Conservation (phyloP, 2,113 vertebrate genomes). For the Tetrao urogallus region DNA sequence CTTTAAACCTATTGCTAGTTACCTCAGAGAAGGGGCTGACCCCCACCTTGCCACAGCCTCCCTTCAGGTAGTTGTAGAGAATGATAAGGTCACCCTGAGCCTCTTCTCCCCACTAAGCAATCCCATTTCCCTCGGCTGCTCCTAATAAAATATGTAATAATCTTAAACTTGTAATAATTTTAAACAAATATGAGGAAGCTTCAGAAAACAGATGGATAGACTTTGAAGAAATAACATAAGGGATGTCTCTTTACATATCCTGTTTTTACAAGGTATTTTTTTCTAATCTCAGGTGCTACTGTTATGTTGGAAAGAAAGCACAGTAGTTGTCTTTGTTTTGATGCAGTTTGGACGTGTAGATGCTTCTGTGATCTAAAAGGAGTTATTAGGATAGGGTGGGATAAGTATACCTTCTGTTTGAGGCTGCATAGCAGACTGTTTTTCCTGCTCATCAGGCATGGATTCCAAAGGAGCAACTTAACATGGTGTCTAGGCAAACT, state of each 20-base stretch:
- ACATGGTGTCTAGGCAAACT: neutral
- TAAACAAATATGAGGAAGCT: neutral
- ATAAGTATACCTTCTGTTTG: neutral
- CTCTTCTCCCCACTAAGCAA: too few species aligned
- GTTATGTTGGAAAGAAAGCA: too few species aligned
- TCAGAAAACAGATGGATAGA: neutral
- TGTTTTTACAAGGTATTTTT: neutral
- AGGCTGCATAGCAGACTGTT: neutral
- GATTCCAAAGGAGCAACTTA: neutral
- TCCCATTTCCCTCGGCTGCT: too few species aligned
- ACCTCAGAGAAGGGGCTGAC: too few species aligned
- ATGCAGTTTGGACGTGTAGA: too few species aligned
- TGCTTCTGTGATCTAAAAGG: neutral
- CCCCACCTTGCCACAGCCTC: too few species aligned
- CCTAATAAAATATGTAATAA: too few species aligned
- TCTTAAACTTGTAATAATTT: too few species aligned
- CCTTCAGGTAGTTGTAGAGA: too few species aligned
- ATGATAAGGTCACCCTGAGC: too few species aligned
- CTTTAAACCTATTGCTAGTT: too few species aligned
- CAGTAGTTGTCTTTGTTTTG: too few species aligned
- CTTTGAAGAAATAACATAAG: neutral
- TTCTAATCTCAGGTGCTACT: neutral
- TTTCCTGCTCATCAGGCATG: neutral
- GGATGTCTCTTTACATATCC: accelerated
- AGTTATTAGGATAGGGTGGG: accelerated